Evolutionary conservation across 2,797 vertebrate genomes (phyloP).

Genomic region (Pelochelys cantorii): DNA sequence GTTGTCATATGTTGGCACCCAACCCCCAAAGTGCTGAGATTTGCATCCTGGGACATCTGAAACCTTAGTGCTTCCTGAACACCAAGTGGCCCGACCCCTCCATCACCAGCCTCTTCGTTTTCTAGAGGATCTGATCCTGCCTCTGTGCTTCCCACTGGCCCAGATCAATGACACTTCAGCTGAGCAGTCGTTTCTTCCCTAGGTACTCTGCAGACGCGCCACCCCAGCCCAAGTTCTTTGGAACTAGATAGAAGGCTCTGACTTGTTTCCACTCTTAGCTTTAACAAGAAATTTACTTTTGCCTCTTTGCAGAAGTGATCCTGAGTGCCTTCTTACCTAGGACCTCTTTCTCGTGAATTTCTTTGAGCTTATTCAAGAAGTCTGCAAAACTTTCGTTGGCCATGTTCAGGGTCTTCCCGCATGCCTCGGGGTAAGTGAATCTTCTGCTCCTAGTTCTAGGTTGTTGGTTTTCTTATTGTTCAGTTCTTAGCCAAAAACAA

Average conservation of each 20-base stretch:
- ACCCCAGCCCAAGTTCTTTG: background rate
- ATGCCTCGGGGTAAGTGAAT: background rate
- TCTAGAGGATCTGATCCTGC: background rate
- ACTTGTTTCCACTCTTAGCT: background rate
- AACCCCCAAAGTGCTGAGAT: background rate
- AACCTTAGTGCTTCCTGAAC: background rate
- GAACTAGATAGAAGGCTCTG: background rate
- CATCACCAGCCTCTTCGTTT: background rate
- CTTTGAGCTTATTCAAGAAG: conserved; percentile 88
- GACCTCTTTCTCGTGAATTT: conserved; percentile 91
- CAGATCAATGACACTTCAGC: background rate
- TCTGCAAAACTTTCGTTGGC: conserved; percentile 88
- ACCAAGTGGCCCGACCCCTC: rapidly evolving
- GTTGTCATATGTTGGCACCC: background rate
- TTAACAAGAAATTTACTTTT: background rate
- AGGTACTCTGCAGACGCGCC: background rate
- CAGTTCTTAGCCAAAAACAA: conserved; percentile 21
- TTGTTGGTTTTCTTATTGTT: background rate
- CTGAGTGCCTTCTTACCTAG: conserved; percentile 67
- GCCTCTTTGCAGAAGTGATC: background rate
- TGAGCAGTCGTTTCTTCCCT: background rate
- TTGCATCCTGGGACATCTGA: background rate
- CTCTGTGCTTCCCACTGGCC: background rate
- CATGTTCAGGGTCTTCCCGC: conserved; percentile 10
- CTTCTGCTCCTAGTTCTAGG: rapidly evolving